These are phyloP conservation scores for Scyliorhinus canicula DNA, from an alignment of 2,797 vertebrate species.

Conservation along the genomic window DNA sequence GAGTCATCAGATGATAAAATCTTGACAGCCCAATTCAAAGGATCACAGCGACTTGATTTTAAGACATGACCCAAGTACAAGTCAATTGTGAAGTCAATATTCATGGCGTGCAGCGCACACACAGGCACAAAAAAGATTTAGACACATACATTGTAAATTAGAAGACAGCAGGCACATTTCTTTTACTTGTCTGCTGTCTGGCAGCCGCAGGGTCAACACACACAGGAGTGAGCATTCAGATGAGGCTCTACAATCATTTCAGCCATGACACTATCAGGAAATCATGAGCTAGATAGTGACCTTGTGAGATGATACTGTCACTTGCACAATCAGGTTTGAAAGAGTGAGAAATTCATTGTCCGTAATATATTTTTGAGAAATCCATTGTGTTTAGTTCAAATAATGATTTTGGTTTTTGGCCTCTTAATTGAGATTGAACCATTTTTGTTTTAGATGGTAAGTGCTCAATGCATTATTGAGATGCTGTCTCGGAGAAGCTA, in stretches of 20 bases:
- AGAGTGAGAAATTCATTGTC: neutral
- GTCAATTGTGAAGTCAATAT: slow-evolving; percentile 7
- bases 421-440: neutral
- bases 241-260: neutral
- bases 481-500: neutral
- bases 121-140: neutral
- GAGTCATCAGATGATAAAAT: neutral
- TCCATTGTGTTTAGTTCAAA: neutral
- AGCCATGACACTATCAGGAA: neutral
- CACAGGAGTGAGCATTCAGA: neutral
- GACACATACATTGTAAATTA: neutral
- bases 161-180: neutral
- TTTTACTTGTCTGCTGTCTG: neutral
- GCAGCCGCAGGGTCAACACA: neutral
- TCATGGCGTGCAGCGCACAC: neutral
- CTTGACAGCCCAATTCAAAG: neutral
- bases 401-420: neutral
- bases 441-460: neutral
- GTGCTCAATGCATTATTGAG: neutral
- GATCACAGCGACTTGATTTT: neutral
- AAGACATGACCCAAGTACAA: slow-evolving; percentile 2
- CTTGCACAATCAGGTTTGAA: neutral
- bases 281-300: neutral
- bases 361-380: neutral
- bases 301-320: neutral